A percentile compares a stretch with the other conserved stretches of the same genome.
These are phyloP conservation scores for Clupea harengus DNA, from an alignment of 2,113 vertebrate genomes.

Conservation along the genomic window DNA sequence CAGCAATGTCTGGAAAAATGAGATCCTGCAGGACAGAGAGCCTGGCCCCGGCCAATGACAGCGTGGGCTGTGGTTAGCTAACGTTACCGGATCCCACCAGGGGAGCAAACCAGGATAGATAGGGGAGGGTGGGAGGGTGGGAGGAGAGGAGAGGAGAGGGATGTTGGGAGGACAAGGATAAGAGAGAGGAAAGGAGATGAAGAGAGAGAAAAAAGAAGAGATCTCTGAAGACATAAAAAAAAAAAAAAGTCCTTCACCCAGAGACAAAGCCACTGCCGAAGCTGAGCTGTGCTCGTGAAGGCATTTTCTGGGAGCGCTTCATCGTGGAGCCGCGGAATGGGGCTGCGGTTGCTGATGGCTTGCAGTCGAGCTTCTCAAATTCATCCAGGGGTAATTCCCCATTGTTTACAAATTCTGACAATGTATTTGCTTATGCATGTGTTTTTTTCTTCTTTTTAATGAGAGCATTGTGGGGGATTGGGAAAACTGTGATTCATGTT, in stretches of 20 bases:
- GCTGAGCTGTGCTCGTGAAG: not conserved
- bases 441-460: constrained; percentile 23
- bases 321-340: constrained; percentile 48
- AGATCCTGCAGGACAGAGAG: constrained; percentile 45
- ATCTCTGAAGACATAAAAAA: not conserved
- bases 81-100: constrained; percentile 38
- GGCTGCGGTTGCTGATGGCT: constrained; percentile 56
- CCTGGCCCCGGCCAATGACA: constrained; percentile 46
- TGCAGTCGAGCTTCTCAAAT: constrained; percentile 47
- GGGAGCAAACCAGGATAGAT: not conserved
- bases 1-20: constrained; percentile 61
- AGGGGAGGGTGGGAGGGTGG: not conserved
- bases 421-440: constrained; percentile 39
- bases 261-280: not conserved
- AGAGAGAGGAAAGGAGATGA: not conserved
- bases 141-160: not conserved
- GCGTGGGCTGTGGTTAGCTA: constrained; percentile 46
- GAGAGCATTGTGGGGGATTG: constrained; percentile 14
- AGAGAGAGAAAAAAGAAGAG: constrained; percentile 38
- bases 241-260: not conserved
- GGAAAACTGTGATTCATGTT: constrained; percentile 17
- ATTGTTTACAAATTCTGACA: constrained; percentile 44
- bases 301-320: not conserved
- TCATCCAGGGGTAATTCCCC: constrained; percentile 38
- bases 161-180: not conserved